A percentile compares a stretch with the other conserved stretches of the same genome.
Conservation (phyloP, 2,797 vertebrate species). For the Limnodromus scolopaceus region DNA sequence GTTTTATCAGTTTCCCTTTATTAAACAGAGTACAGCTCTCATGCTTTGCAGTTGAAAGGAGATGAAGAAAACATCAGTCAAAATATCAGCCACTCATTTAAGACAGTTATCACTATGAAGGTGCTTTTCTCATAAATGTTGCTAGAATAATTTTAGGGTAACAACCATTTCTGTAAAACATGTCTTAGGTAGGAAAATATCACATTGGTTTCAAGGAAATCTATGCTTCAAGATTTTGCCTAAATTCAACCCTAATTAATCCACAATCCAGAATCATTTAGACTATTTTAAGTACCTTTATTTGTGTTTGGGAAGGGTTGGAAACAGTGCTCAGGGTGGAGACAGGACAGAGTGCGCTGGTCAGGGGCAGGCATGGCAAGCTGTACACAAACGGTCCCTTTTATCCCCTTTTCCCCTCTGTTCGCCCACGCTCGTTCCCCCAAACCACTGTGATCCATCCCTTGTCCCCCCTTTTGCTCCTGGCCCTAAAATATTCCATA, state of each 20-base stretch:
- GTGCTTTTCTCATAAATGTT: neutral
- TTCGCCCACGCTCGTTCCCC: neutral
- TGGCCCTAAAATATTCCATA: neutral
- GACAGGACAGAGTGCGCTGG: rapidly evolving
- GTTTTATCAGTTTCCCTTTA: neutral
- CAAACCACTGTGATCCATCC: neutral
- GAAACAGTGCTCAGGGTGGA: neutral
- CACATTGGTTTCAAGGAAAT: neutral
- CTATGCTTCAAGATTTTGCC: neutral
- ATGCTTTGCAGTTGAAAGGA: neutral
- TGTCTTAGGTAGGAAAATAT: neutral
- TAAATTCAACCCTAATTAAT: neutral
- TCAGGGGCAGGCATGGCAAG: neutral
- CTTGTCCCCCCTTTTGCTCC: neutral
- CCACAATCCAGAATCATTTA: neutral
- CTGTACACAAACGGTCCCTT: rapidly evolving
- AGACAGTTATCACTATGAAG: neutral
- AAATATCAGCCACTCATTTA: neutral
- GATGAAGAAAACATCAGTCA: neutral
- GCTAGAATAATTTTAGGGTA: neutral
- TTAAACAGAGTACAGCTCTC: neutral
- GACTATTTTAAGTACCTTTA: neutral
- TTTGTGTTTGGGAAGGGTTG: neutral
- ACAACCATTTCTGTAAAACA: neutral
- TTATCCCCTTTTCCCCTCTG: neutral